Evolutionary conservation across 2,888 invertebrate genomes (phyloP).

Genomic region (Catocala nupta): DNA sequence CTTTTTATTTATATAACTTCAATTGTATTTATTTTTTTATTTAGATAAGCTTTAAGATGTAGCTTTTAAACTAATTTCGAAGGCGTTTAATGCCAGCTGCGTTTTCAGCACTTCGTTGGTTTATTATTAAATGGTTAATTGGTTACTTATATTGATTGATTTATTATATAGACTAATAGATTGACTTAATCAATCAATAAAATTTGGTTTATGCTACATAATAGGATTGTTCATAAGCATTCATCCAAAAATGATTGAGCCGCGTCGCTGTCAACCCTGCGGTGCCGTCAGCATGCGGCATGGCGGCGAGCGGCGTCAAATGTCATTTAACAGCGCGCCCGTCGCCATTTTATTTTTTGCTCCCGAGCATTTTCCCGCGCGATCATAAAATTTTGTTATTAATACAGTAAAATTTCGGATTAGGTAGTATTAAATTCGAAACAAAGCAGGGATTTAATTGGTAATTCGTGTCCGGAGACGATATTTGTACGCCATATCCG

Average conservation of each 20-base stretch:
- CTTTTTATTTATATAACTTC: too few relatives aligned
- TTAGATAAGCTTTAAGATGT: too few relatives aligned
- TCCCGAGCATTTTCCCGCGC: constrained; percentile 71
- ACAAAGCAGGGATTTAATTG: constrained; percentile 85
- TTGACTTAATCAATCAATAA: too few relatives aligned
- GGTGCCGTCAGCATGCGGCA: constrained; percentile 34
- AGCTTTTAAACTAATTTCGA: too few relatives aligned
- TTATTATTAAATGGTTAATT: too few relatives aligned
- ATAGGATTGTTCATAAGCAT: neutral
- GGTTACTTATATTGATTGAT: too few relatives aligned
- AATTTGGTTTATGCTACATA: too few relatives aligned
- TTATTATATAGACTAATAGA: too few relatives aligned
- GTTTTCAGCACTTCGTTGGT: too few relatives aligned
- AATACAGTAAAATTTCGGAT: constrained; percentile 86
- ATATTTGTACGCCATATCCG: constrained; percentile 60
- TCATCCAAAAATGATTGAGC: too few relatives aligned
- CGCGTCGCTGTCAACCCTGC: constrained; percentile 9
- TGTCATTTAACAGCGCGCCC: constrained; percentile 76
- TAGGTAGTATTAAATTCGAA: constrained; percentile 84
- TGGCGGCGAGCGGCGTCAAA: constrained; percentile 60
- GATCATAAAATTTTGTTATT: constrained; percentile 83
- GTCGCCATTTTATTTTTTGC: constrained; percentile 71
- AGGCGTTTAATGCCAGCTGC: too few relatives aligned
- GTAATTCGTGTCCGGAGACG: constrained; percentile 66
- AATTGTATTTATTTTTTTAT: too few relatives aligned